phyloP scores from a whole-genome alignment of 1,140 invertebrate genomes.

The Monochamus saltuarius region DNA sequence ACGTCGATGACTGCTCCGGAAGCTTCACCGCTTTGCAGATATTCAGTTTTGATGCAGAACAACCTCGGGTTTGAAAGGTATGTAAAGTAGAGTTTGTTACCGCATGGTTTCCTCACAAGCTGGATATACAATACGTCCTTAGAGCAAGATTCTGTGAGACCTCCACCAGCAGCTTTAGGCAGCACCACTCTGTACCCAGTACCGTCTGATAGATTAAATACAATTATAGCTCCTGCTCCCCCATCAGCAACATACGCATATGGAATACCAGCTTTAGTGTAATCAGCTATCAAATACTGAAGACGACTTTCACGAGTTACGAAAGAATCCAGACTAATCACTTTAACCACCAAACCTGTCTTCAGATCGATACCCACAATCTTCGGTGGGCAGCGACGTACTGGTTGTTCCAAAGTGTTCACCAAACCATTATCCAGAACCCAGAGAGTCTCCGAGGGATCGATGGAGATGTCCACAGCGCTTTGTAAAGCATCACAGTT shows the following conservation, averaged over 20 bases:
- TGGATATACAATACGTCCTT: slow-evolving; percentile 62
- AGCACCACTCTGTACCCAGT: slow-evolving; percentile 59
- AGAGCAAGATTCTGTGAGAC: slow-evolving; percentile 20
- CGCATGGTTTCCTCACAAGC: slow-evolving; percentile 54
- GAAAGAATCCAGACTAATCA: slow-evolving; percentile 59
- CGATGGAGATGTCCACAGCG: slow-evolving; percentile 61
- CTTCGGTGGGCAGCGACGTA: slow-evolving; percentile 65
- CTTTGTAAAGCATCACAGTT: slow-evolving; percentile 63
- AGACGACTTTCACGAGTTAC: slow-evolving; percentile 58
- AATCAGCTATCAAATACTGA: slow-evolving; percentile 65
- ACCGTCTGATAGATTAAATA: slow-evolving; percentile 56
- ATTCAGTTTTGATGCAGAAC: slow-evolving; percentile 58
- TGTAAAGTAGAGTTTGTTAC: slow-evolving; percentile 60
- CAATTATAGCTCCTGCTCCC: slow-evolving; percentile 59
- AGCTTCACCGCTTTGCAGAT: slow-evolving; percentile 55
- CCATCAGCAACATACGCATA: slow-evolving; percentile 61
- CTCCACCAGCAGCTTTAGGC: slow-evolving; percentile 54
- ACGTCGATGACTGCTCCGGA: slow-evolving; percentile 57
- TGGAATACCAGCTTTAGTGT: slow-evolving; percentile 53
- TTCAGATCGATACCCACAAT: slow-evolving; percentile 63
- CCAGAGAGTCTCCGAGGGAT: slow-evolving; percentile 65
- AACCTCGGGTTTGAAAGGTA: slow-evolving; percentile 58
- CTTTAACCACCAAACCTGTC: slow-evolving; percentile 61
- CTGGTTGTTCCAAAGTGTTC: slow-evolving; percentile 63
- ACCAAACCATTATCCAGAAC: slow-evolving; percentile 66